Evolutionary conservation across 2,797 vertebrate genomes (phyloP).

Genomic region (Vultur gryphus): DNA sequence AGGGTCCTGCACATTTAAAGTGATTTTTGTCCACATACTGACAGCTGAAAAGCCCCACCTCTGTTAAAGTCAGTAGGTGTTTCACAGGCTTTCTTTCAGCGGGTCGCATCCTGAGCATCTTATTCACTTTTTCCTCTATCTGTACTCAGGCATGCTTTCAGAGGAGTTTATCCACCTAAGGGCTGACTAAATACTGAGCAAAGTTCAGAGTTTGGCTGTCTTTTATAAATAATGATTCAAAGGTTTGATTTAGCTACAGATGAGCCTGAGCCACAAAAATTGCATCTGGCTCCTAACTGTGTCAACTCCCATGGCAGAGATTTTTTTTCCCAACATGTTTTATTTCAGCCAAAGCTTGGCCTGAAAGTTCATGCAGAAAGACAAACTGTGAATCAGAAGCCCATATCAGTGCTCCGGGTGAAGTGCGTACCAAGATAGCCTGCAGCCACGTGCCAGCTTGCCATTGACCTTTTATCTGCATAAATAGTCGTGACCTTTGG

Average conservation of each 20-base stretch:
- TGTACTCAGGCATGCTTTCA: not conserved
- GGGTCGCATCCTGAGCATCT: not conserved
- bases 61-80: not conserved
- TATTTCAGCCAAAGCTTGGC: constrained; percentile 33
- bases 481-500: constrained; percentile 67
- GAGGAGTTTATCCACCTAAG: not conserved
- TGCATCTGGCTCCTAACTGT: constrained; percentile 27
- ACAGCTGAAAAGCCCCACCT: not conserved
- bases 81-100: not conserved
- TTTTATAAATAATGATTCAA: constrained; percentile 41
- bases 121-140: constrained; percentile 29
- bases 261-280: constrained; percentile 11
- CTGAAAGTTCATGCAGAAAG: constrained; percentile 32
- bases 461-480: constrained; percentile 65
- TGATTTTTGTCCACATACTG: not conserved
- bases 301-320: constrained; percentile 17
- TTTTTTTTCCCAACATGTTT: not conserved
- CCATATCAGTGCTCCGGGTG: not conserved
- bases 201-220: constrained; percentile 33
- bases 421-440: constrained; percentile 47
- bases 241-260: constrained; percentile 34
- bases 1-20: not conserved
- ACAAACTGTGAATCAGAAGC: constrained; percentile 39
- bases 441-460: constrained; percentile 40
- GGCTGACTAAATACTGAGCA: constrained; percentile 11